Conservation (phyloP, 1,140 invertebrate genomes). For the Neodiprion lecontei region DNA sequence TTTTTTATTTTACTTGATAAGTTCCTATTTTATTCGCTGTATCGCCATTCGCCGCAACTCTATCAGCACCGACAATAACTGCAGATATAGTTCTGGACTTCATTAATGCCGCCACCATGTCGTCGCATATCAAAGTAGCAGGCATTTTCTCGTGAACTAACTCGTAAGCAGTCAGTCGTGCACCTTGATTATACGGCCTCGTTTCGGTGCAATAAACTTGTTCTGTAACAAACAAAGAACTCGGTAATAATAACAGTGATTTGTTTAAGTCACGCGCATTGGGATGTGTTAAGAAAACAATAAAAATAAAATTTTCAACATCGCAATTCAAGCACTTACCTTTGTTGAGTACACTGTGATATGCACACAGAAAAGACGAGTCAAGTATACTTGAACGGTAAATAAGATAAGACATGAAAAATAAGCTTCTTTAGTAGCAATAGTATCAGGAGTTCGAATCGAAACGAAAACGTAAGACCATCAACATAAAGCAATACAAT, state of each 20-base stretch:
- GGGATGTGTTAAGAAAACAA: conserved; percentile 9
- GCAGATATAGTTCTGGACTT: conserved; percentile 77
- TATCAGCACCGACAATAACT: conserved; percentile 88
- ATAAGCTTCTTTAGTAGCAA: no score
- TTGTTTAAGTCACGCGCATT: not conserved
- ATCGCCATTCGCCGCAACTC: conserved; percentile 94
- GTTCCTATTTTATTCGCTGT: conserved; percentile 99
- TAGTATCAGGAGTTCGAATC: no score
- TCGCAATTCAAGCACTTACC: conserved; percentile 16
- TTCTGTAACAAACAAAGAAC: conserved; percentile 64
- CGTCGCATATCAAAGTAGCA: conserved; percentile 92
- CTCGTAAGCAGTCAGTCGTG: conserved; percentile 95
- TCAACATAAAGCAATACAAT: no score
- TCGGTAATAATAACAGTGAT: conserved; percentile 11
- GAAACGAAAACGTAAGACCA: no score
- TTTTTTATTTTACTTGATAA: conserved; percentile 73
- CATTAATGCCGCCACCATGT: conserved; percentile 93
- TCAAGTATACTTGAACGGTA: no score
- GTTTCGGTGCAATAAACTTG: conserved; percentile 97
- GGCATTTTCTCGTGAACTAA: conserved; percentile 93
- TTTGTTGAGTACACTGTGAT: conserved; percentile 15
- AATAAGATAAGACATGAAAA: no score
- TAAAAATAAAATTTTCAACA: conserved; percentile 11
- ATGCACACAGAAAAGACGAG: not conserved
- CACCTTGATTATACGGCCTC: conserved; percentile 96